A percentile compares a stretch with the other conserved stretches of the same genome.
phyloP scores from a whole-genome alignment of 2,113 vertebrate species.

The Clarias magur region DNA sequence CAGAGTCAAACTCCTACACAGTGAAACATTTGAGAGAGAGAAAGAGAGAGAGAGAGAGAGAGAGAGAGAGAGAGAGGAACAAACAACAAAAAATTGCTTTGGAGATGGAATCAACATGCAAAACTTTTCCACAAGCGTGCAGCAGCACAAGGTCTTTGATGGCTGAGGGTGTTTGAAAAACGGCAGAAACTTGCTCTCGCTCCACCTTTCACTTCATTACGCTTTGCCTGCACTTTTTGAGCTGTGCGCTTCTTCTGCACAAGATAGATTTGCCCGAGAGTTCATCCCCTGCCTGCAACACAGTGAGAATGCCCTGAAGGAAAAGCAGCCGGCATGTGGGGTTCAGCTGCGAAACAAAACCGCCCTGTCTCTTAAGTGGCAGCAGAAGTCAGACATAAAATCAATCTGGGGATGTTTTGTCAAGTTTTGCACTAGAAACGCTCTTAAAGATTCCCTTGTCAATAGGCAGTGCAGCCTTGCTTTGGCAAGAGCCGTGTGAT shows the following conservation, averaged over 20 bases:
- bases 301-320: conserved; percentile 71
- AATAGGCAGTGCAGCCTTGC: conserved; percentile 70
- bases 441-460: conserved; percentile 72
- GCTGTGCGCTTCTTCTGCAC: conserved; percentile 52
- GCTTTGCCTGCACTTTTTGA: conserved; percentile 63
- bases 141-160: conserved; percentile 68
- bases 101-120: conserved; percentile 57
- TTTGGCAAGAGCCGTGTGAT: conserved; percentile 71
- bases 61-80: conserved; percentile 43
- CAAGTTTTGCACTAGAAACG: conserved; percentile 72
- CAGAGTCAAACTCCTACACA: conserved; percentile 66
- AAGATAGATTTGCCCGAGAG: conserved; percentile 51
- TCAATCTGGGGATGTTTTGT: conserved; percentile 78
- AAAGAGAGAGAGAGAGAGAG: conserved; percentile 34
- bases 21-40: conserved; percentile 47
- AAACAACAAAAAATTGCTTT: conserved; percentile 60
- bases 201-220: conserved; percentile 71
- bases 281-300: conserved; percentile 51
- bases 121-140: conserved; percentile 56
- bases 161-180: conserved; percentile 69
- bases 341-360: conserved; percentile 71
- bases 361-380: conserved; percentile 50
- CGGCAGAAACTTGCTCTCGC: conserved; percentile 65
- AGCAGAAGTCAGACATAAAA: conserved; percentile 73
- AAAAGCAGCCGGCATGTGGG: conserved; percentile 70